phyloP scores from a whole-genome alignment of 2,797 vertebrate species.

The Peromyscus melanophrys region DNA sequence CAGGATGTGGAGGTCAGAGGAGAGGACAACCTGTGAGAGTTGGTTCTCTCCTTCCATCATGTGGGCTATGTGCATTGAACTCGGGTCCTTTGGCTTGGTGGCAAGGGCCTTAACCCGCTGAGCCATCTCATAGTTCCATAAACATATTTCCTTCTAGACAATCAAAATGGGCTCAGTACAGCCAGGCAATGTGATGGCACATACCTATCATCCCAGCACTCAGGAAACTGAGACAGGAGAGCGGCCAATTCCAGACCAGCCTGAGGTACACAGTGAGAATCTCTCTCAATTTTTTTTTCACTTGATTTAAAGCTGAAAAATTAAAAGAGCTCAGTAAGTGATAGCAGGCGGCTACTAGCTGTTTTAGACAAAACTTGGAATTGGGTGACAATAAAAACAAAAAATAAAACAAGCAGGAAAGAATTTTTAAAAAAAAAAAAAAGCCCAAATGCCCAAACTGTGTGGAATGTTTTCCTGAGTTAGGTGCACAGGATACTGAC shows the following conservation, averaged over 20 bases:
- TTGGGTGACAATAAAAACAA: background rate
- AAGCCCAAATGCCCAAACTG: background rate
- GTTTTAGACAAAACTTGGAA: slow-evolving; percentile 4
- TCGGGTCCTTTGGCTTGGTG: background rate
- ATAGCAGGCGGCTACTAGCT: background rate
- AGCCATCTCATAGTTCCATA: background rate
- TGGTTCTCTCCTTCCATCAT: background rate
- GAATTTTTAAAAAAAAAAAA: background rate
- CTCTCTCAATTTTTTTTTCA: background rate
- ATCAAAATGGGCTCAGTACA: background rate
- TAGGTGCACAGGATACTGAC: rapidly evolving
- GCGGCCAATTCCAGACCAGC: background rate
- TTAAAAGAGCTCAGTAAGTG: background rate
- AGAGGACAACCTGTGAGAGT: background rate
- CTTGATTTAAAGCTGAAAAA: background rate
- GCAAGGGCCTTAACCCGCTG: background rate
- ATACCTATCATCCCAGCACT: background rate
- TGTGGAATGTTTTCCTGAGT: background rate
- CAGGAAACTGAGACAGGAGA: background rate
- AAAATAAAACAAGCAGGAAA: background rate
- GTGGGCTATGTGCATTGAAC: background rate
- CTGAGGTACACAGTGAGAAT: background rate
- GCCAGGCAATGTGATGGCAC: background rate
- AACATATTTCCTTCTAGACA: slow-evolving; percentile 15
- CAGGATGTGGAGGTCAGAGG: background rate